Evolutionary conservation across 1,140 invertebrate species (phyloP), one percentile per base, ranked within the genome.

Genomic region (Drosophila tsacasi): DNA sequence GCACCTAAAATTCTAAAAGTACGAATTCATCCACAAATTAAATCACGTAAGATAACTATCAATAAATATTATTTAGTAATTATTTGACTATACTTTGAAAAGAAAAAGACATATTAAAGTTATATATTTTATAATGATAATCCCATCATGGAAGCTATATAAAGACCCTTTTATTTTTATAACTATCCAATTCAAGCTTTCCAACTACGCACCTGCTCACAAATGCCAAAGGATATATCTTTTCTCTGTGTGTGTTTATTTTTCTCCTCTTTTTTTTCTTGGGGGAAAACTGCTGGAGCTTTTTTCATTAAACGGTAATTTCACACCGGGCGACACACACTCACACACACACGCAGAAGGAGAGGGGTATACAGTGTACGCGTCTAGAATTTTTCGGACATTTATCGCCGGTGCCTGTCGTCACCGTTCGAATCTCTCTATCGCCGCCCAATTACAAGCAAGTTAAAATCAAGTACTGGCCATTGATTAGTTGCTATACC

Each of bases 381-480:
- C 83, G 80, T 47, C 30, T 89, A 64, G 84, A 86, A 89, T 87
- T 89, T 87, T 83, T 87, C 39, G 76, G 84, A 83, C 83, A 87
- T 87, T 83, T 87, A 89, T 81, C 84, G 83, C 68, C 76, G 37
- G 27, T 17, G 74, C 23, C 73, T 83, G 81, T 83, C 80, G 81
- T 71, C 76, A 57, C 60, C 39, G 10, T 27, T 81, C 57, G 61
- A 59, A 77, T 75, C 81, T 67, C 76, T 84, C 62, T 69, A 83
- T 73, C 83, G 83, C 55, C 77, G 84, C 84, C 83, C 83, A 87
- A 89, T 87, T 87, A 87, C 83, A 89, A 87, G 76, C 84, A 89
- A 87, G 83, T 89, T 89, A 87, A 87, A 89, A 89, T 89, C 84
- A 87, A 87, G 84, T 89, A 83, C 80, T 81, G 82, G 80, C 67